Conservation (phyloP, 2,888 invertebrate genomes). For the Parapristionchus giblindavisi region DNA sequence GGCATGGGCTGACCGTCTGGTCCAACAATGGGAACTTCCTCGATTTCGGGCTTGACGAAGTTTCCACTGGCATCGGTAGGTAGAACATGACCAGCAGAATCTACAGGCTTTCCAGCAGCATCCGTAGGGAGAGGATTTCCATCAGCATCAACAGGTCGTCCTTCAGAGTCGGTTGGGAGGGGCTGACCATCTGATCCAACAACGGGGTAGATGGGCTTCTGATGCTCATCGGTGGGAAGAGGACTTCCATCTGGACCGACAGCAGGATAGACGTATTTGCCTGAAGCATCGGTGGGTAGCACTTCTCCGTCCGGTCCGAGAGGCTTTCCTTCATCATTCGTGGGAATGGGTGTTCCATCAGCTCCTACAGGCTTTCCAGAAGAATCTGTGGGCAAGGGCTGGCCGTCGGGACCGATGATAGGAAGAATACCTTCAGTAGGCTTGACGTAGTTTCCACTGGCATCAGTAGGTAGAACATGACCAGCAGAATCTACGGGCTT, state of each 20-base stretch:
- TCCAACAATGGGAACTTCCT: conserved; percentile 43
- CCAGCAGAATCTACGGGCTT: conserved; percentile 38
- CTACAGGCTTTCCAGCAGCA: conserved; percentile 28
- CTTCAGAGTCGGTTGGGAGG: conserved; percentile 48
- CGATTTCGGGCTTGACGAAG: neutral
- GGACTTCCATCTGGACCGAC: neutral
- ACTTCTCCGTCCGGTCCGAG: too few relatives aligned
- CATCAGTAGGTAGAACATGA: conserved; percentile 19
- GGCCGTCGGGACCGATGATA: conserved; percentile 58
- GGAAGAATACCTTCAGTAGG: conserved; percentile 51
- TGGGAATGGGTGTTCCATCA: conserved; percentile 48
- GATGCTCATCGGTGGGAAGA: conserved; percentile 22
- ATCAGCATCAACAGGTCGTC: conserved; percentile 28
- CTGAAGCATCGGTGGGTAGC: conserved; percentile 41
- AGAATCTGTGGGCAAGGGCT: conserved; percentile 46
- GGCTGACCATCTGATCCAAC: conserved; percentile 28
- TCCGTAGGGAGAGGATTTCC: conserved; percentile 40
- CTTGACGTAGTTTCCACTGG: conserved; percentile 41
- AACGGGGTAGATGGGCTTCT: conserved; percentile 40
- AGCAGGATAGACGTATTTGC: conserved; percentile 17
- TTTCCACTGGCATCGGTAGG: conserved; percentile 31
- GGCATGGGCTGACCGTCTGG: conserved; percentile 53
- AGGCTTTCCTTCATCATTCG: conserved; percentile 43
- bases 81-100: conserved; percentile 40
- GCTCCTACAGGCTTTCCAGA: conserved; percentile 37